A percentile compares a stretch with the other conserved stretches of the same genome.
These are phyloP conservation scores for Dioctria linearis DNA, from an alignment of 2,888 invertebrate species.

Conservation along the genomic window DNA sequence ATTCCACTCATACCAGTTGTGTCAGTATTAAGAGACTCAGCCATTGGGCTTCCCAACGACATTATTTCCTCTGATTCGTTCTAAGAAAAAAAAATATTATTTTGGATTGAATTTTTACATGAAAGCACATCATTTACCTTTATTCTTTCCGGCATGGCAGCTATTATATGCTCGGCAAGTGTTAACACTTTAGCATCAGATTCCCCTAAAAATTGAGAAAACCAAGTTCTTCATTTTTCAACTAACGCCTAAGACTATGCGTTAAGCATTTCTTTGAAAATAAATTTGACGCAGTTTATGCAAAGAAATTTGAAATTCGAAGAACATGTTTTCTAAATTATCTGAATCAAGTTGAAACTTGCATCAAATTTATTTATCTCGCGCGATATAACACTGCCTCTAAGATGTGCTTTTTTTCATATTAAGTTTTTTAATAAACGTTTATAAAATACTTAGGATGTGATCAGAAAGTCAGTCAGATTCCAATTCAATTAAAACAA, in stretches of 20 bases:
- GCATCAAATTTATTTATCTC: slow-evolving; percentile 29
- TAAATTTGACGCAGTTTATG: slow-evolving; percentile 13
- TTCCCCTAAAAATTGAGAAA: slow-evolving; percentile 80
- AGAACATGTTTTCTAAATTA: neutral
- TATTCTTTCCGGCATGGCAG: slow-evolving; percentile 97
- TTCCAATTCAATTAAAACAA: too few relatives aligned
- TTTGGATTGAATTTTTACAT: neutral
- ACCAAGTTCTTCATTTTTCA: slow-evolving; percentile 56
- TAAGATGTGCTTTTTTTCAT: slow-evolving; percentile 21
- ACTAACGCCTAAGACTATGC: slow-evolving; percentile 19
- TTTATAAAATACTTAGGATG: too few relatives aligned
- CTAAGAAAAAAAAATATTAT: slow-evolving; percentile 69
- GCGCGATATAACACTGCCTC: slow-evolving; percentile 18
- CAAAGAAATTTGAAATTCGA: neutral
- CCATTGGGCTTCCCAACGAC: slow-evolving; percentile 75
- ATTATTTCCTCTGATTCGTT: slow-evolving; percentile 84
- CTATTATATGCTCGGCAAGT: slow-evolving; percentile 97
- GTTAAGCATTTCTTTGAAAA: slow-evolving; percentile 13
- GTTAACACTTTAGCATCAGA: slow-evolving; percentile 93
- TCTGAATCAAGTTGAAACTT: neutral
- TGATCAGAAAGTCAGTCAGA: too few relatives aligned
- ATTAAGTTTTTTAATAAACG: neutral
- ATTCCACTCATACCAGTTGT: slow-evolving; percentile 67
- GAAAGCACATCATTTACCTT: slow-evolving; percentile 76
- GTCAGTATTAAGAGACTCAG: slow-evolving; percentile 70